phyloP scores from a whole-genome alignment of 2,888 invertebrate genomes.

The Coleophora flavipennella region DNA sequence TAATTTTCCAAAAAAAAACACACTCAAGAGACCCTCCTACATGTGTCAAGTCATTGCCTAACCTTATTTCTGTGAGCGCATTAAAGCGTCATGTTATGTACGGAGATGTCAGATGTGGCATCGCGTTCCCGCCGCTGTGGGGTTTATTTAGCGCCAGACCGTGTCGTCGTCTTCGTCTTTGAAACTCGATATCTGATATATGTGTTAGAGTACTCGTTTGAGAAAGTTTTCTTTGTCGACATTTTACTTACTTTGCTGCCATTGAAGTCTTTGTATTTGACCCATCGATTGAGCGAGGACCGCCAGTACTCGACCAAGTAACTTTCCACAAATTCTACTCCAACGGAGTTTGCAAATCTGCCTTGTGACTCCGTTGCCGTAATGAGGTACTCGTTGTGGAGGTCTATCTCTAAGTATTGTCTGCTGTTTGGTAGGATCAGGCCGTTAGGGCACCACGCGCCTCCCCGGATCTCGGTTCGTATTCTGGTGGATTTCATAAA shows the following conservation, averaged over 20 bases:
- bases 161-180: too few relatives aligned
- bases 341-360: slow-evolving; percentile 91
- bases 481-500: slow-evolving; percentile 69
- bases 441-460: slow-evolving; percentile 93
- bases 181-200: too few relatives aligned
- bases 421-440: slow-evolving; percentile 82
- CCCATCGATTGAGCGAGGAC: slow-evolving; percentile 77
- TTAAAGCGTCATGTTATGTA: too few relatives aligned
- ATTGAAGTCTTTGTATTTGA: slow-evolving; percentile 83
- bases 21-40: too few relatives aligned
- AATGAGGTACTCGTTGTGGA: slow-evolving; percentile 82
- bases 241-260: slow-evolving; percentile 78
- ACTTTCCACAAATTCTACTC: slow-evolving; percentile 89
- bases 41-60: too few relatives aligned
- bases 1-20: too few relatives aligned
- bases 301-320: slow-evolving; percentile 90
- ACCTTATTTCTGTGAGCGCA: too few relatives aligned
- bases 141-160: slow-evolving; percentile 31
- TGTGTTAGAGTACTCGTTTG: neutral
- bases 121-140: slow-evolving; percentile 29
- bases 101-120: slow-evolving; percentile 3
- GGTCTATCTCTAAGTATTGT: slow-evolving; percentile 88
- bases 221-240: neutral
- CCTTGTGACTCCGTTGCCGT: slow-evolving; percentile 92
- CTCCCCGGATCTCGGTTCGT: slow-evolving; percentile 87